Base-by-base conservation (phyloP, 2,888 invertebrate genomes). In the Acanthococcus lagerstroemiae region DNA sequence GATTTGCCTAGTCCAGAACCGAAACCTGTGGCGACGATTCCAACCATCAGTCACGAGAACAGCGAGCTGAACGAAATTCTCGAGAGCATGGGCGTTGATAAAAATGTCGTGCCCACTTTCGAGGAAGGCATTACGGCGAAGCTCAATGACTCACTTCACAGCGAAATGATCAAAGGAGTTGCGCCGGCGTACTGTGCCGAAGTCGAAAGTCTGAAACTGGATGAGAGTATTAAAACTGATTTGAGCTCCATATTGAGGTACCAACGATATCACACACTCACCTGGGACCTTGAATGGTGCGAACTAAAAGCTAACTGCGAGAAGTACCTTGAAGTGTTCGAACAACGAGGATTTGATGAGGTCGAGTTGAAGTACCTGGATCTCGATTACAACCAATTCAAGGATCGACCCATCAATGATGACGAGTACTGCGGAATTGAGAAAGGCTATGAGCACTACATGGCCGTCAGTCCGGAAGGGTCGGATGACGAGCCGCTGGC, bases 321-420 rank as follows among this genome's bases (percentile, higher is more conserved):
- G 67, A 77, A 79, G 70, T 83, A 82, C 71, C 72, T 82, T 37
- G 78, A 81, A 67, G 70, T 70, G 19, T 71, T 71, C 45, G 70
- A 67, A 26, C 79, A 81, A 70, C 78, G 79, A 79, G 67, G 76
- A 77, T 55, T 66, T 72, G 2, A 74, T 78, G 0, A 70, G 78
- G 86, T 84, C 0, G 87, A 87, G 73, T 78, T 88, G n/a, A 85
- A 86, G 73, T 87, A 83, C 74, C 78, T 88, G 2, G 85, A 87
- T 72, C 81, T 88, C 37, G 87, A 87, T 74, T 87, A 84, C 65
- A 80, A 81, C 19, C 80, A 83, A 69, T 86, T 83, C 73, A 82
- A 82, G 71, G 82, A 84, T 55, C 79, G 84, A 75, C 84, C 85
- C 0, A 80, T 80, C 37, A 81, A 81, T 21, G 78, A 80, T 1